These are phyloP conservation scores for Cheilosia vulpina DNA, from an alignment of 2,888 invertebrate species.

Conservation along the genomic window DNA sequence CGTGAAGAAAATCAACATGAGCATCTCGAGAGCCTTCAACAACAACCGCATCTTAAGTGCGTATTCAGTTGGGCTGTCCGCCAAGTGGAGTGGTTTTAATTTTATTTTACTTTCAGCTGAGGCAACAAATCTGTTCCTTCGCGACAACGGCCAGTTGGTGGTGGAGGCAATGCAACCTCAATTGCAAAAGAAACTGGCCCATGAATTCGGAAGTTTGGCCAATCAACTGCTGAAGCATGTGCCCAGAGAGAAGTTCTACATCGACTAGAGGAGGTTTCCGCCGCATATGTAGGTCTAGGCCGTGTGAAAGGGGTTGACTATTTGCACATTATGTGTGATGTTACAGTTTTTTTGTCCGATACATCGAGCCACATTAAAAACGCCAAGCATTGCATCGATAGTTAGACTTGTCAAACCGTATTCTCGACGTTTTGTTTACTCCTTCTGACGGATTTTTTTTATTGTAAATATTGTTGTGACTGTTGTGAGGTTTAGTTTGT, in stretches of 20 bases:
- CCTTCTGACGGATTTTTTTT: conserved; percentile 23
- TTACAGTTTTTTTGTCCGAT: no score
- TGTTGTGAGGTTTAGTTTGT: conserved; percentile 43
- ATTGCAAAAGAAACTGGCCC: conserved; percentile 86
- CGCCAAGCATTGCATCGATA: conserved; percentile 1
- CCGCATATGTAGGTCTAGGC: neutral
- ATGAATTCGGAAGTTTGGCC: conserved; percentile 86
- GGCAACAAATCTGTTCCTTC: conserved; percentile 88
- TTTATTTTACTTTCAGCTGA: conserved; percentile 85
- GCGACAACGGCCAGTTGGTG: conserved; percentile 88
- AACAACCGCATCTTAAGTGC: conserved; percentile 89
- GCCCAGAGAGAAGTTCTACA: conserved; percentile 86
- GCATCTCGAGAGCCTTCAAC: conserved; percentile 87
- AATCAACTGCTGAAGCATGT: conserved; percentile 88
- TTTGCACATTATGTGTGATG: neutral
- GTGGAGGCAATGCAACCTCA: conserved; percentile 89
- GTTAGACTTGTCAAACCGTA: neutral
- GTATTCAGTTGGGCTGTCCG: conserved; percentile 78
- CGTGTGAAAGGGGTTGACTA: neutral
- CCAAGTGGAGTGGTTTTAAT: neutral
- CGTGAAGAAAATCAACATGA: conserved; percentile 87
- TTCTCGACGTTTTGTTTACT: conserved; percentile 9
- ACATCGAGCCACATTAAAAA: neutral
- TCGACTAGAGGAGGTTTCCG: conserved; percentile 75
- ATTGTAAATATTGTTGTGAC: conserved; percentile 56